Percentiles rank a stretch among this genome's conserved stretches.
Conservation (phyloP, 2,888 invertebrate genomes). For the Drosophila cracens region DNA sequence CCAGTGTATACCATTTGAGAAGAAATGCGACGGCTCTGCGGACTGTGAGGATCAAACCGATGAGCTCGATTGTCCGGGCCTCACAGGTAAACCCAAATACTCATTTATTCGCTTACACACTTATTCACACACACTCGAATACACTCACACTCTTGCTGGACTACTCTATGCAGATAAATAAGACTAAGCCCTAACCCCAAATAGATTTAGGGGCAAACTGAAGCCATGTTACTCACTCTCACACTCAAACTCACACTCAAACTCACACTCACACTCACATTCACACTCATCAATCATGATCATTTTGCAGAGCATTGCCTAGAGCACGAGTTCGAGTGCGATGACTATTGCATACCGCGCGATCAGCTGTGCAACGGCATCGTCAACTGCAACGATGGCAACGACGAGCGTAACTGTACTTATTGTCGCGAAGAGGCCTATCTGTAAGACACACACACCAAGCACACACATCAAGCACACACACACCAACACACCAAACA, state of each 20-base stretch:
- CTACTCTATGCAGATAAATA: conserved; percentile 7
- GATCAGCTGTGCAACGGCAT: conserved; percentile 86
- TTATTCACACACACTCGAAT: not conserved
- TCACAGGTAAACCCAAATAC: conserved; percentile 80
- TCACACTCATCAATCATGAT: conserved; percentile 40
- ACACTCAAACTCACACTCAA: conserved; percentile 4
- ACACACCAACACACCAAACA: conserved; percentile 12
- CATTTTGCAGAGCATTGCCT: conserved; percentile 82
- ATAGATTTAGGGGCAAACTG: conserved; percentile 1
- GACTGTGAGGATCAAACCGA: conserved; percentile 89
- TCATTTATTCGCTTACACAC: not conserved
- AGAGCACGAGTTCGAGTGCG: conserved; percentile 86
- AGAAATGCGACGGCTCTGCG: conserved; percentile 87
- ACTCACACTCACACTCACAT: conserved; percentile 2
- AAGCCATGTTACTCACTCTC: conserved; percentile 14
- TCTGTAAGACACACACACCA: conserved; percentile 81
- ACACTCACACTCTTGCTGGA: conserved; percentile 10
- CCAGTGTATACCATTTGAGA: conserved; percentile 85
- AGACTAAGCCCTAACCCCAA: not conserved
- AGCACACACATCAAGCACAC: conserved; percentile 11
- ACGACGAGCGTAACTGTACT: conserved; percentile 86
- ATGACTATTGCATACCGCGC: conserved; percentile 88
- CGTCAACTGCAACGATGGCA: conserved; percentile 86
- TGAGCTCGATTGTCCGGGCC: conserved; percentile 85
- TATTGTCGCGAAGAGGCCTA: conserved; percentile 83